These are phyloP conservation scores for Sardinella longiceps DNA, from an alignment of 2,797 vertebrate species.

Conservation along the genomic window DNA sequence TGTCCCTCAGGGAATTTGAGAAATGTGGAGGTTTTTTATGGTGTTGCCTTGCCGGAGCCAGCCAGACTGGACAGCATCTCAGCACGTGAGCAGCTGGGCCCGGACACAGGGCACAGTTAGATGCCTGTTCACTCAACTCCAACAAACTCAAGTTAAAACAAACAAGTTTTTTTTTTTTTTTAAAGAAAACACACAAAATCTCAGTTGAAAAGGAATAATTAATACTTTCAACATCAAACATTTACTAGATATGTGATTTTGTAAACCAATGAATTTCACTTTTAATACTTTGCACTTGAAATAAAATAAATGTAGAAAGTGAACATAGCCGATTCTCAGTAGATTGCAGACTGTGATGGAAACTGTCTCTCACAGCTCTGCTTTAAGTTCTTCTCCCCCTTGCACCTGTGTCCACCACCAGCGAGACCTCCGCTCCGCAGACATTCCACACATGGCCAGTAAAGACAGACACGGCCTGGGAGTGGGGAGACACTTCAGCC, in stretches of 20 bases:
- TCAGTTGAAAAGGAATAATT: neutral
- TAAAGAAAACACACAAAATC: too few species aligned
- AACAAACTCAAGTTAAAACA: too few species aligned
- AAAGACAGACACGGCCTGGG: neutral
- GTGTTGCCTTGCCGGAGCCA: neutral
- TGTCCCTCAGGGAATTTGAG: neutral
- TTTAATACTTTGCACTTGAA: too few species aligned
- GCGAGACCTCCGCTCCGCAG: neutral
- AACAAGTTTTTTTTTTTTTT: too few species aligned
- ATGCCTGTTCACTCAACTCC: too few species aligned
- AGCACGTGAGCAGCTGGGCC: neutral
- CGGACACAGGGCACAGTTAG: neutral
- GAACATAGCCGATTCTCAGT: neutral
- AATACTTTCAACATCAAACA: neutral
- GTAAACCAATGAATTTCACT: neutral
- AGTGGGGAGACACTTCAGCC: neutral
- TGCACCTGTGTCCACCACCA: constrained; percentile 22
- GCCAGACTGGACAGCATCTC: constrained; percentile 6
- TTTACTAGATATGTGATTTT: neutral
- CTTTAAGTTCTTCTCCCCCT: neutral
- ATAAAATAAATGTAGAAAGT: too few species aligned
- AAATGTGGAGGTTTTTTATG: constrained; percentile 21
- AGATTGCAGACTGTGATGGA: constrained; percentile 7
- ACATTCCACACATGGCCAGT: constrained; percentile 10
- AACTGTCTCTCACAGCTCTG: neutral